Conservation (phyloP, 2,113 vertebrate species). For the Heteronetta atricapilla region DNA sequence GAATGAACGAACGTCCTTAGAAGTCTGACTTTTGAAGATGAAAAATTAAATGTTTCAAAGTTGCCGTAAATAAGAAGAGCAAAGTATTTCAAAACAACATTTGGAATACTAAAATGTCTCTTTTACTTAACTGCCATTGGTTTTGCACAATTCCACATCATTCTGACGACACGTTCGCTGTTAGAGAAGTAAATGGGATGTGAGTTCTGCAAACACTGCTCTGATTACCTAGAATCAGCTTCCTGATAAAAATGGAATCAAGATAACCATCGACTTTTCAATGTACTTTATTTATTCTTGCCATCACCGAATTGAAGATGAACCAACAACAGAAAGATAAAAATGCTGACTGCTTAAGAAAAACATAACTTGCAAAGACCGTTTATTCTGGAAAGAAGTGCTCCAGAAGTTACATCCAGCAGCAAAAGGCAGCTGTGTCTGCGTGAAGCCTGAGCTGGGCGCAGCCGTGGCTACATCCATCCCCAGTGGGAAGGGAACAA, state of each 20-base stretch:
- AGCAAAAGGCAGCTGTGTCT: accelerated
- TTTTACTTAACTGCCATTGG: accelerated
- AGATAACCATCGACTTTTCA: neutral
- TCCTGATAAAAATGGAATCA: neutral
- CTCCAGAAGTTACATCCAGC: neutral
- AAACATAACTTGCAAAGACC: neutral
- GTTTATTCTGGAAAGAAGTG: neutral
- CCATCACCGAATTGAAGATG: neutral
- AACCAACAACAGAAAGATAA: neutral
- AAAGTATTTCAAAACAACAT: neutral
- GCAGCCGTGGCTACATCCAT: too few species aligned
- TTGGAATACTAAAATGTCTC: neutral
- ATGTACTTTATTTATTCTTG: neutral
- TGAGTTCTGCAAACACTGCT: neutral
- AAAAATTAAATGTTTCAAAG: neutral
- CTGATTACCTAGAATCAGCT: neutral
- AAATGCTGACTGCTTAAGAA: accelerated
- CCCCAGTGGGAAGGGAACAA: neutral
- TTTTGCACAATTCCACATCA: accelerated
- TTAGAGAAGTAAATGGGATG: accelerated
- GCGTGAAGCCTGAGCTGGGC: neutral
- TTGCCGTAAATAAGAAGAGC: neutral
- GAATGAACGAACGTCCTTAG: neutral
- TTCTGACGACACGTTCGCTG: accelerated
- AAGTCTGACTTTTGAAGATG: neutral